These are phyloP conservation scores for Circaetus gallicus DNA, from an alignment of 2,113 vertebrate species.

Conservation along the genomic window DNA sequence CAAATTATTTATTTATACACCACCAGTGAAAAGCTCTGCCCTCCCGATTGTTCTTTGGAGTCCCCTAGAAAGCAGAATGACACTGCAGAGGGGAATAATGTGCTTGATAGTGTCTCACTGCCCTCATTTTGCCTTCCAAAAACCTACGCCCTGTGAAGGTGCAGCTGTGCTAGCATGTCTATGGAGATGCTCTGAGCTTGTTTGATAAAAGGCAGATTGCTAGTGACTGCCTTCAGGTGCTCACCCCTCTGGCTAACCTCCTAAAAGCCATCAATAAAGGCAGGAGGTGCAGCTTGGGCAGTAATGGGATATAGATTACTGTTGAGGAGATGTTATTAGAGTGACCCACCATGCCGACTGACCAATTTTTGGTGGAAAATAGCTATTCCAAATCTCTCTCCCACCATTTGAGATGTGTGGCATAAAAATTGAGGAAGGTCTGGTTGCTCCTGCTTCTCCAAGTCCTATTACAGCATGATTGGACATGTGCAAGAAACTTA, in stretches of 20 bases:
- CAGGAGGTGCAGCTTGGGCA: neutral
- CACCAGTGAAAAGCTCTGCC: neutral
- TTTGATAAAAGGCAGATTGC: neutral
- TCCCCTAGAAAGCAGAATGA: neutral
- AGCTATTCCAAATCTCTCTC: neutral
- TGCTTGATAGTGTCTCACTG: neutral
- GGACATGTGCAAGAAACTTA: neutral
- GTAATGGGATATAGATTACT: neutral
- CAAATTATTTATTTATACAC: neutral
- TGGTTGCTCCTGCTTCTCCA: neutral
- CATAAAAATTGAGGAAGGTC: neutral
- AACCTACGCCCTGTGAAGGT: accelerated
- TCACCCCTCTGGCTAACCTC: neutral
- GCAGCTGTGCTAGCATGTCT: neutral
- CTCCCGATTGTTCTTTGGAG: neutral
- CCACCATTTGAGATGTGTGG: neutral
- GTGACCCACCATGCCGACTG: neutral
- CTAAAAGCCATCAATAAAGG: neutral
- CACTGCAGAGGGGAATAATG: neutral
- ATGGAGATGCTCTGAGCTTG: neutral
- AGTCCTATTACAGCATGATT: neutral
- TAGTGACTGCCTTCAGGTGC: neutral
- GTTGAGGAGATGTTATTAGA: neutral
- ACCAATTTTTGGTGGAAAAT: neutral
- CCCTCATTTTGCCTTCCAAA: neutral